Conservation (phyloP, 2,797 vertebrate genomes). For the Neomorphus geoffroyi region DNA sequence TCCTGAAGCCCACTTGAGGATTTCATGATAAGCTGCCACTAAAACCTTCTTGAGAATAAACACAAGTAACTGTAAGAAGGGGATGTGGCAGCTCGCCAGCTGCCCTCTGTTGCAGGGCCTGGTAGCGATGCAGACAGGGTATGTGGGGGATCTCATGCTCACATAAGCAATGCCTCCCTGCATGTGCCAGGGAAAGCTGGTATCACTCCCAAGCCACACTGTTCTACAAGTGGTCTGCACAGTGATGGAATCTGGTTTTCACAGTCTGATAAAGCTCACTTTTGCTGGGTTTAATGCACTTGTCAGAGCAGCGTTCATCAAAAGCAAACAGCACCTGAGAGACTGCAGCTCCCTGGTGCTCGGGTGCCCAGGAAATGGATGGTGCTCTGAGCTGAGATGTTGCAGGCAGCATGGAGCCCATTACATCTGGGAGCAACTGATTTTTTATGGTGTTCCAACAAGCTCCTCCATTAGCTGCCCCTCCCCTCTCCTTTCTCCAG, state of each 20-base stretch:
- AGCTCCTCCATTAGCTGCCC: not conserved
- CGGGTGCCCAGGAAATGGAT: not conserved
- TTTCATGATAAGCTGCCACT: not conserved
- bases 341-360: not conserved
- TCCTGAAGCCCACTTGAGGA: not conserved
- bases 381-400: not conserved
- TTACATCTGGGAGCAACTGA: not conserved
- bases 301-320: not conserved
- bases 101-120: not conserved
- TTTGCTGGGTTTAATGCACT: not conserved
- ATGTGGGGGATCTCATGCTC: not conserved
- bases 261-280: not conserved
- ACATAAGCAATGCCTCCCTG: not conserved
- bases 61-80: not conserved
- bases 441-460: not conserved
- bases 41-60: not conserved
- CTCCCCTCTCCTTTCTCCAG: not conserved
- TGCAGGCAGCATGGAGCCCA: not conserved
- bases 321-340: not conserved
- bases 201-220: not conserved
- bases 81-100: not conserved
- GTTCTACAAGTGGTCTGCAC: not conserved
- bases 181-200: not conserved
- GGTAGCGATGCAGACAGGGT: not conserved
- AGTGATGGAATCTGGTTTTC: not conserved